Percentiles rank a stretch among this genome's conserved stretches.
These are phyloP conservation scores for Carettochelys insculpta DNA, from an alignment of 2,113 vertebrate genomes.

Conservation along the genomic window DNA sequence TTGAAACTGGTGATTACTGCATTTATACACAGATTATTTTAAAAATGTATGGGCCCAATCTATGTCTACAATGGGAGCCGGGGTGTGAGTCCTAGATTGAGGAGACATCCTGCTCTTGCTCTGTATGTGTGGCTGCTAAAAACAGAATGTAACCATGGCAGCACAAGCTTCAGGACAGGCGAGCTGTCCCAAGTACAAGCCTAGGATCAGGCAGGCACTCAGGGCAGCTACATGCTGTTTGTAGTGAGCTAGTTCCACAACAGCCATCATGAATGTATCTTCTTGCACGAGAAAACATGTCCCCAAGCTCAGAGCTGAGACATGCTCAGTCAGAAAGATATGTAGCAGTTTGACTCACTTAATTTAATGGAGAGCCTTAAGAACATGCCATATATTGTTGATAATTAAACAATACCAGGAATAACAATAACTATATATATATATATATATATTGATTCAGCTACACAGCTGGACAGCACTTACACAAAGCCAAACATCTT, in stretches of 20 bases:
- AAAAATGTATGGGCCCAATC: neutral
- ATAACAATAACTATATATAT: neutral
- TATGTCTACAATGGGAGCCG: neutral
- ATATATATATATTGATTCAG: neutral
- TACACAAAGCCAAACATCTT: neutral
- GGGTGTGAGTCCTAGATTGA: neutral
- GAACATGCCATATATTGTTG: too few species aligned
- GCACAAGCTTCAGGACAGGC: neutral
- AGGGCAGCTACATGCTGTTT: neutral
- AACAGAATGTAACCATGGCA: neutral
- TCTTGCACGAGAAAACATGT: neutral
- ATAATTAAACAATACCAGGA: neutral
- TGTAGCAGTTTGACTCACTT: neutral
- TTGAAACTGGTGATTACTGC: neutral
- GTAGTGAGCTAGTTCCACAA: neutral
- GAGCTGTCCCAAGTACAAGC: neutral
- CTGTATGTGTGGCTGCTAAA: neutral
- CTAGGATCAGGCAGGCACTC: neutral
- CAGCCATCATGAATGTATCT: neutral
- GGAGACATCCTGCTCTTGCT: neutral
- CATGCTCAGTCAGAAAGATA: neutral
- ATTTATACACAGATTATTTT: neutral
- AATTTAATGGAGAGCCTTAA: neutral
- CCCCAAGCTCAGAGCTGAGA: neutral
- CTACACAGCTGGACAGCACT: rapidly evolving